Evolutionary conservation across 2,888 invertebrate genomes (phyloP).

Genomic region (Dasysyrphus albostriatus): DNA sequence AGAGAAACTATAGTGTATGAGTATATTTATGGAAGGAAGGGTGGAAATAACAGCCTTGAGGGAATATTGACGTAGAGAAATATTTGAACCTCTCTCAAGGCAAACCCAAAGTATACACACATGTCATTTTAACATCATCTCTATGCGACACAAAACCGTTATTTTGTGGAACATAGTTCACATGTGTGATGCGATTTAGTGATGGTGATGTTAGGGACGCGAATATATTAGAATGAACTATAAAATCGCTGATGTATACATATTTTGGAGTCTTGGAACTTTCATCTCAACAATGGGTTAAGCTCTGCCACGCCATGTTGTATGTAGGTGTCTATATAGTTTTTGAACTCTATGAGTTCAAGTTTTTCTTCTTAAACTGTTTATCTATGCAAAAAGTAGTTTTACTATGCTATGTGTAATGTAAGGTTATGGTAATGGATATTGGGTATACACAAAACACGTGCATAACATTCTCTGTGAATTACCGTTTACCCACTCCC

Average conservation of each 20-base stretch:
- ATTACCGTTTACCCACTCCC: too few relatives aligned
- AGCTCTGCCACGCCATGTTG: neutral
- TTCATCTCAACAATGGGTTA: neutral
- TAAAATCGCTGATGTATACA: neutral
- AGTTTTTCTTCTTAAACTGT: neutral
- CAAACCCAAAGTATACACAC: neutral
- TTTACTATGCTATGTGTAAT: neutral
- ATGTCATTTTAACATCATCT: slow-evolving; percentile 13
- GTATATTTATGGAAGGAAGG: neutral
- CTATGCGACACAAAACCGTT: neutral
- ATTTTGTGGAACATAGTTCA: slow-evolving; percentile 2
- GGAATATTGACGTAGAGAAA: slow-evolving; percentile 1
- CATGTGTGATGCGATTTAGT: neutral
- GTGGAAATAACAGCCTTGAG: neutral
- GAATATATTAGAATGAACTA: neutral
- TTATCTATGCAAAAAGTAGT: neutral
- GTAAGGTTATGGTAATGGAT: neutral
- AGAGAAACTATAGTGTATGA: neutral
- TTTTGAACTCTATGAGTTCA: neutral
- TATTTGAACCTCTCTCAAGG: slow-evolving; percentile 21
- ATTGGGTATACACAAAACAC: neutral
- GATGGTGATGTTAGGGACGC: neutral
- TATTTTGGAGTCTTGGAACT: neutral
- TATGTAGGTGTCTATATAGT: neutral
- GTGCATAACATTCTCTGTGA: too few relatives aligned